Percentiles rank a stretch among this genome's conserved stretches.
These are phyloP conservation scores for Marmota monax DNA, from an alignment of 2,113 vertebrate species.

Conservation along the genomic window DNA sequence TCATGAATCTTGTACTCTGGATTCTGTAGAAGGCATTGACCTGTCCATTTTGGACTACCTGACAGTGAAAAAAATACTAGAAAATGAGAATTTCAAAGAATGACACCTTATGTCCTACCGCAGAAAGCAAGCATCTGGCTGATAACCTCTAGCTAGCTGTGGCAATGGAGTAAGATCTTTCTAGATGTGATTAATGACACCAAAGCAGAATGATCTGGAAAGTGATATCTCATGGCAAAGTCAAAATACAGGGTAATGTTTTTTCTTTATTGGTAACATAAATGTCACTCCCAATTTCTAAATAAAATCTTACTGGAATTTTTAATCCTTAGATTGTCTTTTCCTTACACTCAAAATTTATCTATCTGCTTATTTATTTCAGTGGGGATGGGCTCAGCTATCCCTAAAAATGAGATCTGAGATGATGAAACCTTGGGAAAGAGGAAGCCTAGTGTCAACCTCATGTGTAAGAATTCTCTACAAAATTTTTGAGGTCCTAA, in stretches of 20 bases:
- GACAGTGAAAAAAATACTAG: background rate
- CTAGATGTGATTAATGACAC: background rate
- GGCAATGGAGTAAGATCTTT: background rate
- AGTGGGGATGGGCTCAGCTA: background rate
- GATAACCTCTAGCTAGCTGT: background rate
- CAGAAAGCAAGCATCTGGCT: background rate
- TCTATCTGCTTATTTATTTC: too few relatives aligned
- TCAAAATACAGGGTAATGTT: background rate
- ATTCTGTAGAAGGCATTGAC: background rate
- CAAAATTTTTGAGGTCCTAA: background rate
- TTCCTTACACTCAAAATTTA: background rate
- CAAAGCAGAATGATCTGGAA: background rate
- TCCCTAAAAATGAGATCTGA: background rate
- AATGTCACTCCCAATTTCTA: background rate
- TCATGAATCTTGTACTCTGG: background rate
- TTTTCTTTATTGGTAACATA: background rate
- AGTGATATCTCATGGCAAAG: background rate
- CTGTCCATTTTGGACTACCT: background rate
- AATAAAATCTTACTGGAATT: background rate
- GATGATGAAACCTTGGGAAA: background rate
- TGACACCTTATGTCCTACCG: background rate
- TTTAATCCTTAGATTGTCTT: background rate
- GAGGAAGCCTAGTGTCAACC: background rate
- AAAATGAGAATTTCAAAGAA: background rate
- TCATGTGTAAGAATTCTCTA: background rate